These are phyloP conservation scores for Leptinotarsa undecemlineata DNA, from an alignment of 1,140 invertebrate genomes.

Conservation along the genomic window DNA sequence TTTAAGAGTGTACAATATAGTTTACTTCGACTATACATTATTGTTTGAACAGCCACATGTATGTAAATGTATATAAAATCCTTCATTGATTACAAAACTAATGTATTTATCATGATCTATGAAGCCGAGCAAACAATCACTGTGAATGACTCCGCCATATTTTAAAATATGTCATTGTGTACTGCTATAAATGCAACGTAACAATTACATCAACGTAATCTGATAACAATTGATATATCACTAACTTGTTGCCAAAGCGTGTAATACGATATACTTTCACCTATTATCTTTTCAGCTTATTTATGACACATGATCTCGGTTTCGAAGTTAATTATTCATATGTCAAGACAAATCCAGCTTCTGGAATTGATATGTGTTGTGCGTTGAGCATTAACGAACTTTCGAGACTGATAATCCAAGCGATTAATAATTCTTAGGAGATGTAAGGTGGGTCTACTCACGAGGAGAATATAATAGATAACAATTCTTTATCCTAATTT, in stretches of 20 bases:
- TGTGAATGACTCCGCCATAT: neutral
- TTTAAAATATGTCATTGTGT: neutral
- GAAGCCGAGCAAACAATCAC: neutral
- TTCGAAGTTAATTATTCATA: neutral
- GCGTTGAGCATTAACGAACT: neutral
- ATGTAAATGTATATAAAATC: too few species aligned
- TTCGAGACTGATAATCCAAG: too few species aligned
- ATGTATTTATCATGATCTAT: too few species aligned
- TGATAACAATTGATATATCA: conserved; percentile 6
- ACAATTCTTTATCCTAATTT: too few species aligned
- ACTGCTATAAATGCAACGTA: neutral
- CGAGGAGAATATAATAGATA: too few species aligned
- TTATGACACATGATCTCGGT: neutral
- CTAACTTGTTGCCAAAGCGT: neutral
- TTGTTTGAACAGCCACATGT: too few species aligned
- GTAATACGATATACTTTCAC: conserved; percentile 5
- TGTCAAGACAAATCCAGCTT: neutral
- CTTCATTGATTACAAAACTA: too few species aligned
- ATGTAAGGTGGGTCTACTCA: too few species aligned
- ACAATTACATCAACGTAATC: conserved; percentile 6
- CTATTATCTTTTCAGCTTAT: conserved; percentile 4
- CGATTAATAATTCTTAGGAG: too few species aligned
- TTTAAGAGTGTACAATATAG: too few species aligned
- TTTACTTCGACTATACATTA: too few species aligned
- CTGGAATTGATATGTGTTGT: neutral